phyloP scores from a whole-genome alignment of 2,113 vertebrate species.

The Oncorhynchus keta region DNA sequence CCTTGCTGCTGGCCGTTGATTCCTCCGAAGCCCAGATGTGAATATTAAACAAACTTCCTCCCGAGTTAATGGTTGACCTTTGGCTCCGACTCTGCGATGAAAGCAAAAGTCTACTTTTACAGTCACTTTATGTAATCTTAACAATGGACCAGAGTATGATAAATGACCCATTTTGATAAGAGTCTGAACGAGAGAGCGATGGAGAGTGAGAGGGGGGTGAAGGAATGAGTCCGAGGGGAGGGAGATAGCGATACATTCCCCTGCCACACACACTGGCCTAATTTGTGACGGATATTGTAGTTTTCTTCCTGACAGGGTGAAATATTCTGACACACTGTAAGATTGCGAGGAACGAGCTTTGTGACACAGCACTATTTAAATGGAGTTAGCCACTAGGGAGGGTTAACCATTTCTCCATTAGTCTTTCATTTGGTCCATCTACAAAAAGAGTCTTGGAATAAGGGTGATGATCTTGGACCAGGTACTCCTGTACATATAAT shows the following conservation, averaged over 20 bases:
- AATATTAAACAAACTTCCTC: slow-evolving; percentile 45
- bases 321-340: too few species aligned
- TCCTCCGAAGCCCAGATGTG: slow-evolving; percentile 30
- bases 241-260: slow-evolving; percentile 33
- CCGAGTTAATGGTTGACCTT: slow-evolving; percentile 73
- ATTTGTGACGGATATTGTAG: slow-evolving; percentile 49
- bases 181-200: too few species aligned
- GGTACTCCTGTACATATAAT: too few species aligned
- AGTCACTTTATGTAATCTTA: slow-evolving; percentile 63
- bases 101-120: slow-evolving; percentile 62
- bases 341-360: too few species aligned
- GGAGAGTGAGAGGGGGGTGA: too few species aligned
- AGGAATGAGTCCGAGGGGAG: slow-evolving; percentile 22
- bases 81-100: slow-evolving; percentile 43
- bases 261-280: slow-evolving; percentile 55
- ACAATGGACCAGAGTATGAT: slow-evolving; percentile 48
- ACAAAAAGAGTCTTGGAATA: background rate
- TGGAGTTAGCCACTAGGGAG: too few species aligned
- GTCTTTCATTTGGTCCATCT: too few species aligned
- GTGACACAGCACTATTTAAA: too few species aligned
- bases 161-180: slow-evolving; percentile 44
- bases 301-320: slow-evolving; percentile 6
- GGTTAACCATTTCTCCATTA: too few species aligned
- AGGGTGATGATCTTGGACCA: background rate
- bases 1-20: background rate